Base-by-base conservation (phyloP, 2,113 vertebrate genomes). In the Antigone vipio region DNA sequence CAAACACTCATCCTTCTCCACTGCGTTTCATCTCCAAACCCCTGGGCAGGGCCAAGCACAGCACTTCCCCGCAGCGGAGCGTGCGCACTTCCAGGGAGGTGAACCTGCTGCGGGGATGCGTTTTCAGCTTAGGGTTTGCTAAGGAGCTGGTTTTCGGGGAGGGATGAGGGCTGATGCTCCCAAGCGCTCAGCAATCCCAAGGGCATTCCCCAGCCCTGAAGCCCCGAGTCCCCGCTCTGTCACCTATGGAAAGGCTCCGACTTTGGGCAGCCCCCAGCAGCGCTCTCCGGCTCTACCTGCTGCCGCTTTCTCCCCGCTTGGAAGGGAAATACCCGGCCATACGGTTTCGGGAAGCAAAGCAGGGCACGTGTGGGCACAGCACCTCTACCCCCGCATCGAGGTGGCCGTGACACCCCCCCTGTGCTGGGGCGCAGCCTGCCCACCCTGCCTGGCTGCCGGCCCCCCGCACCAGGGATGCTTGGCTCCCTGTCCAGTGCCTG, bases 371-470 rank as follows among this genome's bases (percentile, higher is more conserved):
- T 14, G 3, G 69, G 80, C 53, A 66, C 44, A 49, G 24, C 56
- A 19, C 3, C 40, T 49, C 80, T 60, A 16, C 4, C 27, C 38
- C 47, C 34, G 1, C 23, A 3, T 26, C 5, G 0, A 24, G 40
- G 24, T 45, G 62, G 18, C 32, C 0, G 20, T 63, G 42, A 49
- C 19, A 27, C 22, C 50, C 50, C 50, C 69, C 34, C 62, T 9
- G 45, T 19, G 32, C 52, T 35, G 40, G 15, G 24, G 15, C 45
- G 30, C 32, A 62, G 56, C 56, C 32, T 30, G 26, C 12, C 44
- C 63, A 50, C n/a, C 35, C 45, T 60, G 13, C 55, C 60, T 3
- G 0, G 47, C 38, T 19, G 12, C 56, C 7, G 2, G 53, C 45
- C 18, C 22, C 84, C 14, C 4, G 45, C 22, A 18, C 38, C 13